A percentile compares a stretch with the other conserved stretches of the same genome.
Conservation (phyloP, 2,888 invertebrate genomes). For the Ferdinandea cuprea region DNA sequence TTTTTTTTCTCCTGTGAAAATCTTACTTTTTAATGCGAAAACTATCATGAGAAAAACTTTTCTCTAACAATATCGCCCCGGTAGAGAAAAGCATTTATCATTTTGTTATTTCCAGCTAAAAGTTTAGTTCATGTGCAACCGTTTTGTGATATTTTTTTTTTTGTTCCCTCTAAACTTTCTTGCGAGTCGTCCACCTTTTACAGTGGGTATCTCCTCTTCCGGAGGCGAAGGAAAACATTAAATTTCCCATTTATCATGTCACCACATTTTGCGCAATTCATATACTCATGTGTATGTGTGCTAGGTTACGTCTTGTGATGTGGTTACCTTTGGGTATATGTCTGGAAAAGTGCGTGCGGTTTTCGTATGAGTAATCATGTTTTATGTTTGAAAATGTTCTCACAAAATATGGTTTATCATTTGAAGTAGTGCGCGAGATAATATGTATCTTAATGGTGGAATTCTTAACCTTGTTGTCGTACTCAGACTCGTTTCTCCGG, state of each 20-base stretch:
- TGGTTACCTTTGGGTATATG: neutral
- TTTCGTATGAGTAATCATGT: constrained; percentile 43
- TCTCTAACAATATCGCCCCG: constrained; percentile 21
- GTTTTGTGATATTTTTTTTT: neutral
- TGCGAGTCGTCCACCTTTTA: constrained; percentile 21
- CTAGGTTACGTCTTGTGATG: neutral
- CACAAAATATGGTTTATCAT: constrained; percentile 57
- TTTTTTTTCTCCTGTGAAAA: neutral
- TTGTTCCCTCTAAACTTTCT: neutral
- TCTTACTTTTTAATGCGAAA: constrained; percentile 31
- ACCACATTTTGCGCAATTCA: constrained; percentile 48
- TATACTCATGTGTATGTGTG: neutral
- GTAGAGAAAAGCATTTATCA: constrained; percentile 56
- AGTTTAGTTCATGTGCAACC: neutral
- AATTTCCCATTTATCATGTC: constrained; percentile 72
- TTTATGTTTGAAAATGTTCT: constrained; percentile 59
- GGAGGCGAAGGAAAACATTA: constrained; percentile 61
- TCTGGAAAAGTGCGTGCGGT: constrained; percentile 49
- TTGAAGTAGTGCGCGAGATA: neutral
- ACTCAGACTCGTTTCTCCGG: too few species aligned
- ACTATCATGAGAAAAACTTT: constrained; percentile 43
- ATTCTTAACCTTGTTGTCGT: neutral
- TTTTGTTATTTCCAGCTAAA: constrained; percentile 47
- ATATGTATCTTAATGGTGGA: neutral
- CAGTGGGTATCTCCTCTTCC: constrained; percentile 28